A percentile compares a stretch with the other conserved stretches of the same genome.
These are phyloP conservation scores for Epizoanthus illoricatus DNA, from an alignment of 92 coral and sea anemone species.

Conservation along the genomic window DNA sequence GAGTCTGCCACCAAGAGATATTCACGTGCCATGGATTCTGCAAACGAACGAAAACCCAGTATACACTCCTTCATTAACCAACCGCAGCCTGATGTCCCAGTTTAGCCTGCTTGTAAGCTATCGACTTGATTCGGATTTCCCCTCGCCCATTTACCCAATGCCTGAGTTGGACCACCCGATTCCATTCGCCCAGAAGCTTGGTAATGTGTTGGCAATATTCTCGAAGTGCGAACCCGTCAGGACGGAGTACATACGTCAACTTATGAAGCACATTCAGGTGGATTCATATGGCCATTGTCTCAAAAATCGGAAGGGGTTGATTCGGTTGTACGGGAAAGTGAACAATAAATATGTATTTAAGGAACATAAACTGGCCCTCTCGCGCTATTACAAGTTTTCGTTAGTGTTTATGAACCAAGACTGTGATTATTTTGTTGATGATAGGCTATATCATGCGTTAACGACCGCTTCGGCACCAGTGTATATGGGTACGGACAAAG, in stretches of 20 bases:
- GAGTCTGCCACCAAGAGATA: slow-evolving; percentile 77
- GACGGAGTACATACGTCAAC: slow-evolving; percentile 71
- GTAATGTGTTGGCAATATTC: slow-evolving; percentile 65
- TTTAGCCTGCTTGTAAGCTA: slow-evolving; percentile 73
- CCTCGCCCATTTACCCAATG: slow-evolving; percentile 79
- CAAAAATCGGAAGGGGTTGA: slow-evolving; percentile 67
- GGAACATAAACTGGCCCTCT: slow-evolving; percentile 65
- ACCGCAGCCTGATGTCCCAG: slow-evolving; percentile 61
- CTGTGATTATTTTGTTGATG: slow-evolving; percentile 88
- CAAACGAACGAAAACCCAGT: slow-evolving; percentile 90
- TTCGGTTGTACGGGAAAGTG: slow-evolving; percentile 59
- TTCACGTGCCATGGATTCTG: slow-evolving; percentile 79
- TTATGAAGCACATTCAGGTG: slow-evolving; percentile 72
- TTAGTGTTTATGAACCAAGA: slow-evolving; percentile 86
- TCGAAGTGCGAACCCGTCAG: slow-evolving; percentile 85
- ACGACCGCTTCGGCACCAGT: slow-evolving; percentile 89
- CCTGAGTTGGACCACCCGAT: slow-evolving; percentile 71
- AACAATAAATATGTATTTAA: slow-evolving; percentile 64
- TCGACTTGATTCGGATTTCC: slow-evolving; percentile 92
- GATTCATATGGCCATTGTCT: slow-evolving; percentile 83
- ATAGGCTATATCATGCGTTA: slow-evolving; percentile 77
- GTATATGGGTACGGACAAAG: slow-evolving; percentile 87
- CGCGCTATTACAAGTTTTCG: slow-evolving; percentile 78
- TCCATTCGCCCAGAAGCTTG: slow-evolving; percentile 66
- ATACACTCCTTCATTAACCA: slow-evolving; percentile 67